Evolutionary conservation across 2,888 invertebrate genomes (phyloP).

Genomic region (Teleogryllus oceanicus): DNA sequence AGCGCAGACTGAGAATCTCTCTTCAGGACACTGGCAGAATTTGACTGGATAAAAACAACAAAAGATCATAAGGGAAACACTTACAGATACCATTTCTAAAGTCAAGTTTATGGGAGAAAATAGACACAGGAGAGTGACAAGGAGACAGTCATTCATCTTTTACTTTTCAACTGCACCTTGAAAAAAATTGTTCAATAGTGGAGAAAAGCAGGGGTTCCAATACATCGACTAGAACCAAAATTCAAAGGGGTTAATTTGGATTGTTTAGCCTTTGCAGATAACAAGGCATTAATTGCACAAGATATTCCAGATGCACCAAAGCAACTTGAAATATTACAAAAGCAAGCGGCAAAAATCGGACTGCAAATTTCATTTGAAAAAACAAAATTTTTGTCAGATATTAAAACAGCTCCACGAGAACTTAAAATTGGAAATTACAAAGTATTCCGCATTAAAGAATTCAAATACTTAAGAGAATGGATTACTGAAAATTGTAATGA

Average conservation of each 20-base stretch:
- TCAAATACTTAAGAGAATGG: no score
- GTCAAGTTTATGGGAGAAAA: neutral
- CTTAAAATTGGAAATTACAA: no score
- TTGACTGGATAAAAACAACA: neutral
- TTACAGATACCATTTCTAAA: neutral
- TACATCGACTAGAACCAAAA: neutral
- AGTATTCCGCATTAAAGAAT: no score
- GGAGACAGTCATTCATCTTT: neutral
- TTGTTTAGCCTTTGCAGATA: neutral
- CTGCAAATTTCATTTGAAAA: no score
- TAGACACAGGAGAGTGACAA: neutral
- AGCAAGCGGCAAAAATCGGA: no score
- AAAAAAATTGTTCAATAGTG: neutral
- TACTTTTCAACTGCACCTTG: neutral
- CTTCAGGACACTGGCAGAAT: no score
- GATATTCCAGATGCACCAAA: no score
- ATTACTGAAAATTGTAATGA: no score
- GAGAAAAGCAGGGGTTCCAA: neutral
- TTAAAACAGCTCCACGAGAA: neutral
- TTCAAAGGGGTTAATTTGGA: neutral
- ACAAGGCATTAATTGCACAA: neutral
- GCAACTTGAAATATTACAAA: no score
- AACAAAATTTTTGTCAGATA: no score
- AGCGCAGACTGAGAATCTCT: no score
- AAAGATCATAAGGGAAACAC: neutral